Evolutionary conservation across 2,113 vertebrate species (phyloP).

Genomic region (Gymnogyps californianus): DNA sequence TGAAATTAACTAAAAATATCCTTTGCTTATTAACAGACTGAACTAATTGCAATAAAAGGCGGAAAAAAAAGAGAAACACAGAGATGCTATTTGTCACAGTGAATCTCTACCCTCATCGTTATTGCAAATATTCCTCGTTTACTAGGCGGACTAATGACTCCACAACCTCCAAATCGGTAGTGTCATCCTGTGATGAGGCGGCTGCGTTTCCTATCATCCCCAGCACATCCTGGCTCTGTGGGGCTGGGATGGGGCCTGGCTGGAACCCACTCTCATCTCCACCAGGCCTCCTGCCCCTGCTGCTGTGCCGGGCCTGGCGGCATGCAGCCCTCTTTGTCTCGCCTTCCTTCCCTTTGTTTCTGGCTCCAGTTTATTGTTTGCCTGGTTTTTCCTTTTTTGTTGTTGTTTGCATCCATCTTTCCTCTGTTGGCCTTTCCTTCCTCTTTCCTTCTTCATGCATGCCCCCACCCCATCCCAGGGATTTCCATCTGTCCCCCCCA

Average conservation of each 20-base stretch:
- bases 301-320: not conserved
- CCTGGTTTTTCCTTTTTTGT: not conserved
- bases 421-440: not conserved
- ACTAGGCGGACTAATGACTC: not conserved
- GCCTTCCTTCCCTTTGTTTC: conserved; percentile 35
- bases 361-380: conserved; percentile 38
- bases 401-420: not conserved
- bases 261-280: not conserved
- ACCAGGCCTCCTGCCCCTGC: not conserved
- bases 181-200: not conserved
- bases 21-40: conserved; percentile 65
- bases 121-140: conserved; percentile 17
- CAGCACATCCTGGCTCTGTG: not conserved
- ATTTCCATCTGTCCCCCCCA: not conserved
- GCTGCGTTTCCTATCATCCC: not conserved
- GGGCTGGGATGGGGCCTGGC: not conserved
- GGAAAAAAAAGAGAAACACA: not conserved
- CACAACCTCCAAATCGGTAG: not conserved
- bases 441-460: accelerated
- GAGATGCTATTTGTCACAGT: conserved; percentile 23
- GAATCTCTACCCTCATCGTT: conserved; percentile 14
- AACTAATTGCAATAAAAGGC: conserved; percentile 62
- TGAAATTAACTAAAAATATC: conserved; percentile 71
- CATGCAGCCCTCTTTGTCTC: conserved; percentile 1
- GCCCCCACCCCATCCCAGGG: not conserved